Base-by-base conservation (phyloP, 2,888 invertebrate genomes). In the Dasypogon diadema region DNA sequence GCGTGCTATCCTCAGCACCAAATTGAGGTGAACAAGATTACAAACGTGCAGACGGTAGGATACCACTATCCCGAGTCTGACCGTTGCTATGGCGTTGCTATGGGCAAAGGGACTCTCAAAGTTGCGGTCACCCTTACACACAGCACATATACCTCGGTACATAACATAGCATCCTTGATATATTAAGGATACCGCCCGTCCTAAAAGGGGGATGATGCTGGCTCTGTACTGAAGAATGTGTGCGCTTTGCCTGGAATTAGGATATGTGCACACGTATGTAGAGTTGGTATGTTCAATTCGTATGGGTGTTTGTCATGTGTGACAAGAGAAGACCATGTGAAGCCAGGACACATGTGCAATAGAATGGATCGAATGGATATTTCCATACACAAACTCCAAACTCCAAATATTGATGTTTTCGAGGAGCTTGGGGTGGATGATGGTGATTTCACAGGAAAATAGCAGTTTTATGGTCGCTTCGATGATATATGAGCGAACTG, bases 11-110 rank as follows among this genome's bases (percentile, higher is more conserved):
- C 10, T 8, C 24, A 22, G 24, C 65, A 22, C 14, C 2, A 1
- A 8, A 14, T 10, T 10, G 70, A 70, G 70, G 70, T 70, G 70
- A 34, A 70, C 70, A 54, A 18, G 54, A 70, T 70, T 70, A 70
- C 70, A 70, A 70, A 54, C 54, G 54, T 54, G 54, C 54, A 70
- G 51, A 54, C 54, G 30, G 54, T 54, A 54, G 54, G 54, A 70
- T 70, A 70, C 70, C 70, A 72, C 56, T 77, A 76, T 75, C 75
- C 76, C 26, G 46, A 77, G 78, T 76, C 77, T 77, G 79, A 79
- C 79, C 79, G 79, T 79, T 79, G 79, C 79, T 78, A 82, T 82
- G 82, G 82, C 82, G 82, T 82, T 81, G 83, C 83, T 83, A 83
- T 82, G 83, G 82, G 83, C 82, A 80, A 78, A 79, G 77, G 80